Percentiles rank a stretch among this genome's conserved stretches.
Evolutionary conservation across 2,113 vertebrate species (phyloP).

Genomic region (Nesospiza acunhae): DNA sequence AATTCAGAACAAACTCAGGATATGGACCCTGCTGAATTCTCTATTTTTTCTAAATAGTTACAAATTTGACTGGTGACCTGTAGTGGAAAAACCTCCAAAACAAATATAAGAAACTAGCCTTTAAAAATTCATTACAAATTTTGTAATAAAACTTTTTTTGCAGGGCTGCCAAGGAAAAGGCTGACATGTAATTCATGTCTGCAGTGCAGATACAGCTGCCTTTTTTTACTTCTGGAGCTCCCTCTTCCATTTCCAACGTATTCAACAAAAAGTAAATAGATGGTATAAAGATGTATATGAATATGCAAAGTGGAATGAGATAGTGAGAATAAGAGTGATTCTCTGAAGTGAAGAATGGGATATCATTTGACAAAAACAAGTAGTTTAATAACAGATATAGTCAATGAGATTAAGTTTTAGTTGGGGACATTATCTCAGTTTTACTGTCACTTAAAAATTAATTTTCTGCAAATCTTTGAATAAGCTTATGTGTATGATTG

Average conservation of each 20-base stretch:
- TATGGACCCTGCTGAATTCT: background rate
- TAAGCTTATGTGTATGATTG: background rate
- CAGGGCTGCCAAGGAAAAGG: background rate
- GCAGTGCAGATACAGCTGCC: background rate
- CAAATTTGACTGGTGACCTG: background rate
- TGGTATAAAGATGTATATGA: background rate
- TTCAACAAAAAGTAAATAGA: background rate
- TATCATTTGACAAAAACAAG: background rate
- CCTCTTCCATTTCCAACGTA: background rate
- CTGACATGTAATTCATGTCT: background rate
- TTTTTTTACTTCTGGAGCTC: background rate
- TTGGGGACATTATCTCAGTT: background rate
- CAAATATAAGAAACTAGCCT: background rate
- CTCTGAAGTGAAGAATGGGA: background rate
- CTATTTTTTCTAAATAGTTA: background rate
- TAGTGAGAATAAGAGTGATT: background rate
- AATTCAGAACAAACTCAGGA: background rate
- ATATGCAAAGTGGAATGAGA: background rate
- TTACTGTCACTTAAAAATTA: background rate
- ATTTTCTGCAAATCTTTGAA: background rate
- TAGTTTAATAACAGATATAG: background rate
- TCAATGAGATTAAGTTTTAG: background rate
- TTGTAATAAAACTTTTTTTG: background rate
- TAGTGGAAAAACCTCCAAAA: background rate
- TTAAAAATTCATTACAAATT: background rate